These are phyloP conservation scores for Actias luna DNA, from an alignment of 2,888 invertebrate species.

Conservation along the genomic window DNA sequence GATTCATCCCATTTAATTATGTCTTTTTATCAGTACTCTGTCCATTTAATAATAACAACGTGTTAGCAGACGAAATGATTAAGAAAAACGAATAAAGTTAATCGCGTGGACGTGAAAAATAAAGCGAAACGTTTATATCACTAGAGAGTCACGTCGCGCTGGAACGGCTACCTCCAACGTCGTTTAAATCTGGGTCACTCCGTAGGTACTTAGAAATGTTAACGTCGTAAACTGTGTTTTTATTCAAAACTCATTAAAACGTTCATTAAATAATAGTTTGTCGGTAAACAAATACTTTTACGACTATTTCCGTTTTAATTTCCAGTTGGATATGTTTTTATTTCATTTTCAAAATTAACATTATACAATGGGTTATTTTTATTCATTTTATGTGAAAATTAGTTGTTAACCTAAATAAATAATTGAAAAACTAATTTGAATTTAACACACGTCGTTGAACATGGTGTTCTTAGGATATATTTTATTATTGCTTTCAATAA, in stretches of 20 bases:
- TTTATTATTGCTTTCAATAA: too few relatives aligned
- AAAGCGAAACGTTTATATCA: slow-evolving; percentile 22
- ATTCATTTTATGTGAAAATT: background rate
- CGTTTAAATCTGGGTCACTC: slow-evolving; percentile 26
- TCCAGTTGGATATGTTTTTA: slow-evolving; percentile 26
- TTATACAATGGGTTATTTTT: background rate
- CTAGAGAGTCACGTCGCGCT: slow-evolving; percentile 23
- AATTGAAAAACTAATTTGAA: too few relatives aligned
- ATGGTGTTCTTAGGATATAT: too few relatives aligned
- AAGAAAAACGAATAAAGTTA: slow-evolving; percentile 14
- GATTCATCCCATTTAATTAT: background rate
- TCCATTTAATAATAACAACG: slow-evolving; percentile 2
- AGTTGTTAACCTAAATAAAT: too few relatives aligned
- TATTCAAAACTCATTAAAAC: slow-evolving; percentile 49
- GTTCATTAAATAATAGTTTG: slow-evolving; percentile 37
- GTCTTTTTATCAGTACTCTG: background rate
- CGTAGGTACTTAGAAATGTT: slow-evolving; percentile 16
- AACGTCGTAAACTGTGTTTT: slow-evolving; percentile 36
- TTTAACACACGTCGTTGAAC: too few relatives aligned
- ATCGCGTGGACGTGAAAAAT: slow-evolving; percentile 16
- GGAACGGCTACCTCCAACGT: slow-evolving; percentile 21
- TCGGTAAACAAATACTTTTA: slow-evolving; percentile 50
- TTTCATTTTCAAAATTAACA: background rate
- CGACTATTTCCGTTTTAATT: slow-evolving; percentile 37
- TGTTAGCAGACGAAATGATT: background rate